Percentiles rank a stretch among this genome's conserved stretches.
These are phyloP conservation scores for Eriosoma lanigerum DNA, from an alignment of 1,140 invertebrate species.

Conservation along the genomic window DNA sequence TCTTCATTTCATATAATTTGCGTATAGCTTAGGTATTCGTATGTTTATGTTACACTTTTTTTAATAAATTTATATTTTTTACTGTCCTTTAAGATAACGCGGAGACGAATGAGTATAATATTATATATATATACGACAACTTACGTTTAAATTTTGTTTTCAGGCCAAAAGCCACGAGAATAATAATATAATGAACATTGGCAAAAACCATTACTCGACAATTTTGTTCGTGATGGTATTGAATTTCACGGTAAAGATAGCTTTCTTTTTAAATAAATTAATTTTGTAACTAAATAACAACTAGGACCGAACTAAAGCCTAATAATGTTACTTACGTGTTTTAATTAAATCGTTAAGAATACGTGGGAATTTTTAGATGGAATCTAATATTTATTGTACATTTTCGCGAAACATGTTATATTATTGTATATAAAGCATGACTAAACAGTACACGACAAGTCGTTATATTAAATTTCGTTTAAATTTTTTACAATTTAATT, in stretches of 20 bases:
- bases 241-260: conserved; percentile 19
- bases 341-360: background rate
- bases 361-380: background rate
- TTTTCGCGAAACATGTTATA: too few species aligned
- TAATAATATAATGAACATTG: background rate
- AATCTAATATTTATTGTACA: too few species aligned
- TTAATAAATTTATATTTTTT: too few species aligned
- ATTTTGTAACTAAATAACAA: background rate
- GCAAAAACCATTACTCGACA: background rate
- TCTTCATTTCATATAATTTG: too few species aligned
- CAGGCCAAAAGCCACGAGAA: background rate
- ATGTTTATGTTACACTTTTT: too few species aligned
- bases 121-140: too few species aligned
- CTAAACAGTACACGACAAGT: background rate
- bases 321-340: background rate
- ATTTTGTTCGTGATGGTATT: background rate
- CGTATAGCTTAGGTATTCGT: too few species aligned
- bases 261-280: background rate
- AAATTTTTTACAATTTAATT: too few species aligned
- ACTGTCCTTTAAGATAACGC: too few species aligned
- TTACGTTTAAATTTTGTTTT: background rate
- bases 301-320: too few species aligned
- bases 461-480: background rate
- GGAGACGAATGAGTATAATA: too few species aligned
- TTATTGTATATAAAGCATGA: too few species aligned